A percentile compares a stretch with the other conserved stretches of the same genome.
phyloP scores from a whole-genome alignment of 2,797 vertebrate genomes.

The Pseudochirops cupreus region DNA sequence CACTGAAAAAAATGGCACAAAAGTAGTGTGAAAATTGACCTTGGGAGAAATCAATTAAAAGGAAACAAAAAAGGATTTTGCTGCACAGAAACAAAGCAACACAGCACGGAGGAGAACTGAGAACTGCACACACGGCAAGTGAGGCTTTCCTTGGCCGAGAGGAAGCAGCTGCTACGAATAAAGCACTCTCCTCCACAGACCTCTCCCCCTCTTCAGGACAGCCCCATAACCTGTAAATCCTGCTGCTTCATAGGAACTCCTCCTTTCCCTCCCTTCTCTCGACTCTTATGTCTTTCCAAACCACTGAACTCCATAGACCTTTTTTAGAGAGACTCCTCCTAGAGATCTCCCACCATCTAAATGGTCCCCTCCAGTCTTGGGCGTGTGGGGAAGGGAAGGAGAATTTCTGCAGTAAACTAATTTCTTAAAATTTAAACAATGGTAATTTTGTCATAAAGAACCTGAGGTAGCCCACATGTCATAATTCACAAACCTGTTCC shows the following conservation, averaged over 20 bases:
- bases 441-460: conserved; percentile 44
- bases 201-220: not conserved
- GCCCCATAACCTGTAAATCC: not conserved
- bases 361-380: not conserved
- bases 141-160: not conserved
- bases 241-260: not conserved
- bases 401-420: not conserved
- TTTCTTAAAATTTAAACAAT: conserved; percentile 51
- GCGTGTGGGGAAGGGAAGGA: not conserved
- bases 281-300: not conserved
- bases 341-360: not conserved
- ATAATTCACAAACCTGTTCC: conserved; percentile 57
- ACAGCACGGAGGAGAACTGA: not conserved
- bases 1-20: not conserved
- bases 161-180: not conserved
- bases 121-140: not conserved
- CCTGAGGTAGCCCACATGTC: conserved; percentile 33
- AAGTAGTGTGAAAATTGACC: not conserved
- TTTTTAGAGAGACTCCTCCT: not conserved
- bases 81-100: conserved; percentile 38
- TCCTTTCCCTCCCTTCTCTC: not conserved
- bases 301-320: not conserved
- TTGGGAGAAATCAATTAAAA: conserved; percentile 34
- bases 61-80: conserved; percentile 46
- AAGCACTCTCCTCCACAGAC: not conserved